Evolutionary conservation across 92 coral and sea anemone genomes (phyloP).

Genomic region (Palythoa caribaeorum): DNA sequence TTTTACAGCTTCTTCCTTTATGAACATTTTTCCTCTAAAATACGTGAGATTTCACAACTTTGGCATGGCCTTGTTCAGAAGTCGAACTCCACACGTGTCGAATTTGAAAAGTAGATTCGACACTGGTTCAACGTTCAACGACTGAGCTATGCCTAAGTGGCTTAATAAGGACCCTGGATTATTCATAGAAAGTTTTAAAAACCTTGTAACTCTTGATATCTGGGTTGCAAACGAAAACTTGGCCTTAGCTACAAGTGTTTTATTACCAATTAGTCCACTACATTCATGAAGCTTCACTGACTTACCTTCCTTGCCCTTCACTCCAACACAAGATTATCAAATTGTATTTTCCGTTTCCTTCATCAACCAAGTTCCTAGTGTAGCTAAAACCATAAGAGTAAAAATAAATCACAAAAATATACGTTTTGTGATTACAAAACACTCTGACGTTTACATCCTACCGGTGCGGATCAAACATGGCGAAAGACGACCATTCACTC

Average conservation of each 20-base stretch:
- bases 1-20: no score
- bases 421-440: neutral
- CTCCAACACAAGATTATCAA: constrained; percentile 96
- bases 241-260: neutral
- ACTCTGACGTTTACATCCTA: constrained; percentile 14
- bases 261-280: no score
- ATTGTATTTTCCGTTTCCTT: constrained; percentile 97
- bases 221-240: no score
- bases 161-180: neutral
- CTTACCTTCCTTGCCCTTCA: constrained; percentile 97
- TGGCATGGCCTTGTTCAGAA: no score
- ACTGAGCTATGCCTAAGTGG: neutral
- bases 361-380: constrained; percentile 95
- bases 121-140: no score
- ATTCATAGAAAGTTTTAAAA: neutral
- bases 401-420: no score
- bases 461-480: constrained; percentile 93
- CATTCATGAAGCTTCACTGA: no score
- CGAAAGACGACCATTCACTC: constrained; percentile 88
- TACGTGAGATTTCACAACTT: no score
- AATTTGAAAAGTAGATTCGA: no score
- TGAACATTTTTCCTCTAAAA: no score
- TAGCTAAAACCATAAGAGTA: constrained; percentile 56
- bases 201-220: neutral
- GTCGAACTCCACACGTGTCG: no score